Evolutionary conservation across 2,888 invertebrate genomes (phyloP), one percentile per base, ranked within the genome.

Genomic region (Drosophila percnosoma): DNA sequence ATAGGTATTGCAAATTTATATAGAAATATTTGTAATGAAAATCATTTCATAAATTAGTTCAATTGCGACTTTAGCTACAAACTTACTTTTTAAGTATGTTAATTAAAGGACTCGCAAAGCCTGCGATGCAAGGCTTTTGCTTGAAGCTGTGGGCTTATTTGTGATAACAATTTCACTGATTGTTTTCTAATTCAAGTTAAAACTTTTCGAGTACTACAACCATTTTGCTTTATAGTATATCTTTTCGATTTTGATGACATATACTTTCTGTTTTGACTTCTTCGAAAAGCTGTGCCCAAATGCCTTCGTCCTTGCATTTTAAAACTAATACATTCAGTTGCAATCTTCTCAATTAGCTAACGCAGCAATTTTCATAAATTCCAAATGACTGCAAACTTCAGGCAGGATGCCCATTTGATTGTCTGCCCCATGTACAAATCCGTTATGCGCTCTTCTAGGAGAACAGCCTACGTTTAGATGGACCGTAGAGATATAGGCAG

Each of bases 351-450:
- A 67, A 69, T 81, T 60, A 67, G 63, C 51, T 27, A 54, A 51
- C 59, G 36, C 59, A 57, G 60, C 66, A 80, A 80, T 78, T 82
- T 82, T 78, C 75, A 75, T 82, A 82, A 78, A 82, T 75, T 80
- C 52, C 31, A 68, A 81, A 81, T 68, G 57, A 21, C 54, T 49
- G 67, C 57, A 72, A 78, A 78, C 59, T 78, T 72, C 49, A 27
- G 38, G 15, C 38, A 61, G 72, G 38, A 62, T 66, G 58, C 24
- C 40, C 34, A 55, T 31, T 77, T 71, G 66, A 77, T 60, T 71
- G 58, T 57, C 42, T 38, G 42, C 15, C 38, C 21, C 52, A 36
- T 51, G 6, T 33, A n/a, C 3, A 34, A 27, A 18, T 42, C 10
- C 45, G 24, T 13, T 70, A 18, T 34, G 45, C n/a, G 42, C 27